Evolutionary conservation across 2,888 invertebrate genomes (phyloP), one percentile per base, ranked within the genome.

Genomic region (Leptinotarsa peninsularis): DNA sequence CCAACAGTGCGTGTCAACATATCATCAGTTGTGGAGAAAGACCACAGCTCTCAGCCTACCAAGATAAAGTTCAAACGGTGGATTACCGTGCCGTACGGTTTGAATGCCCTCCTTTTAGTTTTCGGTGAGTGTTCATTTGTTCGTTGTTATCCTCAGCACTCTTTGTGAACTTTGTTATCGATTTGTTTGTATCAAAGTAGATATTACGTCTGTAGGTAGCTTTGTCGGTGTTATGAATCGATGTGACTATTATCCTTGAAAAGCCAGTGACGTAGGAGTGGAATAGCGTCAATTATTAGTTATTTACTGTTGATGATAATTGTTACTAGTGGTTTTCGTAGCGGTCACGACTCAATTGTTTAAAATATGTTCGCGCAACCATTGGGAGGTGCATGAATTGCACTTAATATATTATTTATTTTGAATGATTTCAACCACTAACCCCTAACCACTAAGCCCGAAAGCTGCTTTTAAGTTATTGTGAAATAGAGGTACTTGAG

Each of bases 91-190:
- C 81, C 82, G 23, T 73, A 82, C 70, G 74, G 82, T n/a, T 69
- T 82, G 33, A 85, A 86, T 77, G 74, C 73, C 3, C 23, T 82
- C 43, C 74, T 85, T 33, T 72, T 77, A 54, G 63, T 84, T 58
- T 71, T 83, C 68, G 84, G 86, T 86, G 81, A 84, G 84, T 81
- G 54, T 33, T 33, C 7, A 4, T n/a, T 13, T 81, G 54, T 33
- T 33, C 7, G 2, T n/a, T 13, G 49, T 66, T 56, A 15, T 52
- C 56, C 52, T 21, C 5, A 21, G 33, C 43, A 27, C 49, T 49
- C 60, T 33, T 17, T 10, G 43, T n/a, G 43, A 33, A 63, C 2
- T 27, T 27, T 63, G 52, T 17, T 63, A 43, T 63, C 17, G 63
- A 63, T 63, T n/a, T 43, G 43, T 63, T 63, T 63, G 17, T 43